Percentiles rank a stretch among this genome's conserved stretches.
Evolutionary conservation across 2,797 vertebrate species (phyloP).

Genomic region (Cetoscarus ocellatus): DNA sequence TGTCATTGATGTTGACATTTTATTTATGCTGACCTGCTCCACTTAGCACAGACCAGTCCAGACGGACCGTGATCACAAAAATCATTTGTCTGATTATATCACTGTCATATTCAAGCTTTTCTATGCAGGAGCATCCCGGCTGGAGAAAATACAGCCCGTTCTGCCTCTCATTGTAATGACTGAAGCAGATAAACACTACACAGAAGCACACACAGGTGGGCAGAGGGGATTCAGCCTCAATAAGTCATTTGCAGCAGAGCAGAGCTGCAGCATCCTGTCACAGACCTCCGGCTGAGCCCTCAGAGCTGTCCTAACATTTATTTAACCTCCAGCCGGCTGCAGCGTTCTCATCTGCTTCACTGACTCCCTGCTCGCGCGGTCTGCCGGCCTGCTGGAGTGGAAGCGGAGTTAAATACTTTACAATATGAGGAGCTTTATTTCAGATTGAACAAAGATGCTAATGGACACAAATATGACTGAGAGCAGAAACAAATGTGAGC

Average conservation of each 20-base stretch:
- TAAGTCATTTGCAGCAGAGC: constrained; percentile 42
- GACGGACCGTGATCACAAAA: neutral
- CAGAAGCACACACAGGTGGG: constrained; percentile 22
- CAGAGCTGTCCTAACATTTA: constrained; percentile 37
- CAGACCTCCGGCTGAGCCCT: constrained; percentile 40
- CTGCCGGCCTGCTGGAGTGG: neutral
- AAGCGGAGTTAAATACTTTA: neutral
- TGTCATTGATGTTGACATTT: neutral
- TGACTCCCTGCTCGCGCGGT: neutral
- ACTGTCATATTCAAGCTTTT: constrained; percentile 9
- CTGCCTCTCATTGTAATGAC: neutral
- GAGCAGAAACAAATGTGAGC: neutral
- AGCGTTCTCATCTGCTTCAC: constrained; percentile 17
- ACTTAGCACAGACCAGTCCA: constrained; percentile 4
- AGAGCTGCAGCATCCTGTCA: constrained; percentile 40
- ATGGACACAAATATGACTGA: neutral
- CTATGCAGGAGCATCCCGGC: neutral
- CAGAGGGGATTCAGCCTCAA: constrained; percentile 27
- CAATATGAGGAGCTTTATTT: neutral
- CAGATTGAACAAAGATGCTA: neutral
- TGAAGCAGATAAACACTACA: constrained; percentile 5
- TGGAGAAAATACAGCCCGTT: neutral
- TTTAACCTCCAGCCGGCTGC: constrained; percentile 41
- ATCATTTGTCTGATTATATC: constrained; percentile 7
- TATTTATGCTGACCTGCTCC: constrained; percentile 24